Conservation (phyloP, 2,113 vertebrate genomes). For the Isurus oxyrinchus region DNA sequence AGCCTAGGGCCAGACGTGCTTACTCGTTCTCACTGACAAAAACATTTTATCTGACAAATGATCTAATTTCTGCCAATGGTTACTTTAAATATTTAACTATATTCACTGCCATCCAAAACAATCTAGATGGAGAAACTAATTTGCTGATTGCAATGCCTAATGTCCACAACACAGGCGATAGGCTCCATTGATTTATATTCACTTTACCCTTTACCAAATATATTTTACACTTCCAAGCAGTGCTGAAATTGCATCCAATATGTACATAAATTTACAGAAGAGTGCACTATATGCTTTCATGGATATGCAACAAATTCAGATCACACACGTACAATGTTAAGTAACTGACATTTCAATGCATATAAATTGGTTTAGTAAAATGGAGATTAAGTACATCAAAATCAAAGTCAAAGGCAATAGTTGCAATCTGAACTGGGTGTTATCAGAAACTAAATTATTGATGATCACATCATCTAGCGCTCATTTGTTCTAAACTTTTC, state of each 20-base stretch:
- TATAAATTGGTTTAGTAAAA: not conserved
- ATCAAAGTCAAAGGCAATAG: not conserved
- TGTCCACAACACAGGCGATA: not conserved
- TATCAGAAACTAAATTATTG: slow-evolving; percentile 1
- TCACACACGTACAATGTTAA: not conserved
- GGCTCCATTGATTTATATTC: not conserved
- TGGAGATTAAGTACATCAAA: not conserved
- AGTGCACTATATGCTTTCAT: not conserved
- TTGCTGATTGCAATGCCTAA: not conserved
- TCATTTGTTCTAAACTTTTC: not conserved
- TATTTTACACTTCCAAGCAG: slow-evolving; percentile 20
- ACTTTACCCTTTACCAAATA: not conserved
- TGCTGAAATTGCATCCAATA: not conserved
- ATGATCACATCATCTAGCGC: not conserved
- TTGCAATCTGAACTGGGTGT: not conserved
- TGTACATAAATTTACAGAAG: slow-evolving; percentile 3
- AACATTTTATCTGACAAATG: not conserved
- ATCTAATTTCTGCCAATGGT: not conserved
- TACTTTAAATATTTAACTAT: not conserved
- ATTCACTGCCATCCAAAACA: not conserved
- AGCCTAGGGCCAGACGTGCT: not conserved
- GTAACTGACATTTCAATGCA: not conserved
- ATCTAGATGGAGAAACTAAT: not conserved
- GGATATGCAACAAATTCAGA: not conserved
- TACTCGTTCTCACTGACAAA: not conserved